Conservation (phyloP, 2,797 vertebrate genomes). For the Chelon auratus region DNA sequence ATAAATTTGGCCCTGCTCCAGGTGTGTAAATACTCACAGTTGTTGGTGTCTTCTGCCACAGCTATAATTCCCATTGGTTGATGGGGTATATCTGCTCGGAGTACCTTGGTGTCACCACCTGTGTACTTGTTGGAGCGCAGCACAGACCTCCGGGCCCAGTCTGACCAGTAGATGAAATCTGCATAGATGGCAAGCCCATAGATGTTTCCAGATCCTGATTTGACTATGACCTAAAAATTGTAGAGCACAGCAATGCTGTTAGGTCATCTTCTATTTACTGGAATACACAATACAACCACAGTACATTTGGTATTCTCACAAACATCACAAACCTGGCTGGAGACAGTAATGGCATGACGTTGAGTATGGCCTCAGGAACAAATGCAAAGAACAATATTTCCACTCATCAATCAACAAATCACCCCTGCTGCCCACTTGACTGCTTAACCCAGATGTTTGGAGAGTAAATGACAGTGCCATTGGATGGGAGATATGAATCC, state of each 20-base stretch:
- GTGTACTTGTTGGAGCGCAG: conserved; percentile 96
- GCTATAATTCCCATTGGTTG: conserved; percentile 98
- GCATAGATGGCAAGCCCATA: conserved; percentile 94
- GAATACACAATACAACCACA: too few relatives aligned
- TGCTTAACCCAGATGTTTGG: conserved; percentile 84
- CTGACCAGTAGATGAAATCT: conserved; percentile 98
- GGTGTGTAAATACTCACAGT: conserved; percentile 89
- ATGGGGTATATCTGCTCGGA: conserved; percentile 95
- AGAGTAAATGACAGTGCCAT: conserved; percentile 83
- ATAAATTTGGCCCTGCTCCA: conserved; percentile 4
- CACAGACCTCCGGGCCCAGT: conserved; percentile 94
- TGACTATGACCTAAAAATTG: conserved; percentile 90
- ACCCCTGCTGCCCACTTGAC: conserved; percentile 64
- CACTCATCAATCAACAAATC: conserved; percentile 72
- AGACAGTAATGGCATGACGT: conserved; percentile 1
- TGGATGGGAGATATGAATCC: conserved; percentile 78
- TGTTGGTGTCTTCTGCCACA: conserved; percentile 95
- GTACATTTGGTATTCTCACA: not conserved
- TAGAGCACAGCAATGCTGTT: conserved; percentile 23
- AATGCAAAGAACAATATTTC: conserved; percentile 46
- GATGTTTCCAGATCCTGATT: conserved; percentile 95
- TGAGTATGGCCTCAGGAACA: conserved; percentile 20
- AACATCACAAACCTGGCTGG: conserved; percentile 9
- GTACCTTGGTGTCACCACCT: conserved; percentile 93
- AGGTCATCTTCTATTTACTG: not conserved